phyloP scores from a whole-genome alignment of 2,888 invertebrate species.

The Mycalesis mineus region DNA sequence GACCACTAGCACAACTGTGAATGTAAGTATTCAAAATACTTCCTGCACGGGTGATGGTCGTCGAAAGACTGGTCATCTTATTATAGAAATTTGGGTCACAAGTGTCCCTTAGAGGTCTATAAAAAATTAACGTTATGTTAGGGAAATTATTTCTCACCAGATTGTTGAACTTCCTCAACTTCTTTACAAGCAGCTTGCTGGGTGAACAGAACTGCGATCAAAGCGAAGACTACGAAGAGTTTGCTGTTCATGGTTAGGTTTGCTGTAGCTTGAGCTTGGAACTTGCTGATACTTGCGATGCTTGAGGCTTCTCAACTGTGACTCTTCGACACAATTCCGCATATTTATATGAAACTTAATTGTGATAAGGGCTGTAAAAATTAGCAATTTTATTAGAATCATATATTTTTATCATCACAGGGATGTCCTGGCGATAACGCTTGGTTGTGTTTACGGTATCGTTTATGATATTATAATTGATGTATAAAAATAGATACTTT shows the following conservation, averaged over 20 bases:
- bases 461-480: no score
- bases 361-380: neutral
- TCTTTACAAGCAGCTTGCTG: neutral
- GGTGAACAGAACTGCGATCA: neutral
- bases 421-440: neutral
- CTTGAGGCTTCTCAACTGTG: neutral
- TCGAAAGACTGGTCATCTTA: no score
- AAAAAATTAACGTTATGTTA: neutral
- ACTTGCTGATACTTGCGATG: neutral
- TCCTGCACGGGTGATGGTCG: no score
- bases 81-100: no score
- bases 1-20: no score
- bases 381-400: neutral
- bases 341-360: neutral
- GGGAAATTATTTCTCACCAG: neutral
- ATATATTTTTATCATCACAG: neutral
- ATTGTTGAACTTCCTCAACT: neutral
- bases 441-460: neutral
- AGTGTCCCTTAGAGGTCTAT: no score
- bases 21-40: no score
- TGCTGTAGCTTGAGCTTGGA: neutral
- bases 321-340: neutral
- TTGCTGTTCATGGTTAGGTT: neutral
- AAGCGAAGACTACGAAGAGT: neutral
- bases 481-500: no score